A percentile compares a stretch with the other conserved stretches of the same genome.
phyloP scores from a whole-genome alignment of 2,113 vertebrate species.

The Spea multiplicata region DNA sequence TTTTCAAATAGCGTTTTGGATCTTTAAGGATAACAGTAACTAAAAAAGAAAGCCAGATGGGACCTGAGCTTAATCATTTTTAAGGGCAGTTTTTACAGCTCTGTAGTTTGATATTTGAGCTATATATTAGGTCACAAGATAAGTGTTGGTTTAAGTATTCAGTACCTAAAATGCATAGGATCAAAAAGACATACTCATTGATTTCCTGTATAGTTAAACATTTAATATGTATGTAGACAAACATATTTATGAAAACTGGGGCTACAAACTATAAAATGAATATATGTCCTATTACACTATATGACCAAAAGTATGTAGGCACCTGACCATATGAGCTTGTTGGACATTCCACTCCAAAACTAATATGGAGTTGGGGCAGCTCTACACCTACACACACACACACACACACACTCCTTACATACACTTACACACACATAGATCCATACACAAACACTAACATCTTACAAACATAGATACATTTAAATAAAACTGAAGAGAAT shows the following conservation, averaged over 20 bases:
- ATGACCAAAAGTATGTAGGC: no score
- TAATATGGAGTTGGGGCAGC: no score
- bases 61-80: conserved; percentile 21
- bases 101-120: conserved; percentile 32
- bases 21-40: conserved; percentile 38
- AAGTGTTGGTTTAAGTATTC: conserved; percentile 5
- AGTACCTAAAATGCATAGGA: conserved; percentile 14
- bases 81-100: conserved; percentile 13
- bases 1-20: conserved; percentile 44
- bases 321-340: no score
- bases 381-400: no score
- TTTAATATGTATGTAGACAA: background rate
- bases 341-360: no score
- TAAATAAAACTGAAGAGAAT: no score
- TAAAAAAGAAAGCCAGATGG: conserved; percentile 43
- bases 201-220: conserved; percentile 27
- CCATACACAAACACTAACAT: no score
- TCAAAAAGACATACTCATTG: conserved; percentile 25
- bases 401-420: no score
- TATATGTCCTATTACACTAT: no score
- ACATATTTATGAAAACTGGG: background rate
- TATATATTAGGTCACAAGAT: conserved; percentile 11
- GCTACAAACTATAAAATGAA: no score
- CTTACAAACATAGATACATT: no score
- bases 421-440: no score